phyloP scores from a whole-genome alignment of 2,113 vertebrate species.

The Gobiocypris rarus region DNA sequence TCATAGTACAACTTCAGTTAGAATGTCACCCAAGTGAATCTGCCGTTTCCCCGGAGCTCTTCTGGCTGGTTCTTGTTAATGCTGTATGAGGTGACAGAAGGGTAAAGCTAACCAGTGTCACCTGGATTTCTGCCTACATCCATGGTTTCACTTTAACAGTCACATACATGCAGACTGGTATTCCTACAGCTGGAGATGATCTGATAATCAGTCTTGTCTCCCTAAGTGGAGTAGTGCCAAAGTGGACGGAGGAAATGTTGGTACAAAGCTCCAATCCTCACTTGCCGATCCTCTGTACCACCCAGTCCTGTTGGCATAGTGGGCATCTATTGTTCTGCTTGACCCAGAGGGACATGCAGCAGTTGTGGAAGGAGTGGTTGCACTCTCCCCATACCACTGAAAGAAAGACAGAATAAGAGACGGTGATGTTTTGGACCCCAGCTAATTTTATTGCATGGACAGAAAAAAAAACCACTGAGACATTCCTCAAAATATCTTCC shows the following conservation, averaged over 20 bases:
- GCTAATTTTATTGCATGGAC: too few species aligned
- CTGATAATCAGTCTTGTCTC: constrained; percentile 32
- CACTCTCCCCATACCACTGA: constrained; percentile 99
- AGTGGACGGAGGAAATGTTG: background rate
- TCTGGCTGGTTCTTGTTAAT: constrained; percentile 11
- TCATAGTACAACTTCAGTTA: constrained; percentile 18
- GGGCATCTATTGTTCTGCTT: constrained; percentile 99
- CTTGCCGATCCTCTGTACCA: constrained; percentile 98
- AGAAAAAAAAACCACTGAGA: too few species aligned
- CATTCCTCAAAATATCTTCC: background rate
- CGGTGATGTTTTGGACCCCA: background rate
- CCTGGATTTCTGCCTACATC: constrained; percentile 21
- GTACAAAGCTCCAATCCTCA: constrained; percentile 65
- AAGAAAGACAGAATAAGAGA: constrained; percentile 58
- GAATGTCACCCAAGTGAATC: constrained; percentile 2
- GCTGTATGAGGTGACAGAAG: constrained; percentile 14
- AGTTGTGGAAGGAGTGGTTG: constrained; percentile 99
- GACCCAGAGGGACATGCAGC: constrained; percentile 99
- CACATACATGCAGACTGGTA: constrained; percentile 37
- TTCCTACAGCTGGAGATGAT: constrained; percentile 30
- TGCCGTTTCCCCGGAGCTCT: constrained; percentile 10
- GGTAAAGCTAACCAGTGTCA: constrained; percentile 9
- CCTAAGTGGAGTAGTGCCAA: background rate
- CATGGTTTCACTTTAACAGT: constrained; percentile 30
- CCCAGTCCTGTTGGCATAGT: constrained; percentile 99